These are phyloP conservation scores for Stenotaenia linearis DNA, from an alignment of 2,888 invertebrate species.

Conservation along the genomic window DNA sequence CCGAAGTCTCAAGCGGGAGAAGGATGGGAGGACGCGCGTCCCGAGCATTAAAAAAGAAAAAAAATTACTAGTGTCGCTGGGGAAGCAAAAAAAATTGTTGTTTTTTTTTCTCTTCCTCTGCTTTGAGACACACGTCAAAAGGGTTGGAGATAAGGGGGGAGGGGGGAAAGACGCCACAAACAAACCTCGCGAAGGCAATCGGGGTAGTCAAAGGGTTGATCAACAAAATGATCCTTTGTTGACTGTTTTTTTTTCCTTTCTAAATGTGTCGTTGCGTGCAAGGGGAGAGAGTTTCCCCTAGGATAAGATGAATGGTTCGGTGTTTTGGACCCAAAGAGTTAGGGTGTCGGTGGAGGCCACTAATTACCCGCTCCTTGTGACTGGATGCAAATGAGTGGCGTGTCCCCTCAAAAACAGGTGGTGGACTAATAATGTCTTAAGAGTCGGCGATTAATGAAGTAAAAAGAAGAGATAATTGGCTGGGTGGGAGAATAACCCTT, in stretches of 20 bases:
- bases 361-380: not conserved
- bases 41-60: not conserved
- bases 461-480: slow-evolving; percentile 11
- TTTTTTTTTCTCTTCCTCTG: not conserved
- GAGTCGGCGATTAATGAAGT: slow-evolving; percentile 7
- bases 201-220: not conserved
- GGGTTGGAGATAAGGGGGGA: slow-evolving; percentile 8
- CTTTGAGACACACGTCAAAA: not conserved
- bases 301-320: slow-evolving; percentile 3
- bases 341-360: not conserved
- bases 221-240: slow-evolving; percentile 15
- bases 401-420: slow-evolving; percentile 12
- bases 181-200: not conserved
- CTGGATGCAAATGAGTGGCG: not conserved
- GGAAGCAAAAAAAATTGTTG: not conserved
- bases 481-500: slow-evolving; percentile 7
- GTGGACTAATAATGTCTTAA: slow-evolving; percentile 11
- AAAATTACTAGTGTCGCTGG: not conserved
- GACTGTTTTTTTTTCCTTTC: not conserved
- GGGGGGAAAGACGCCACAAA: not conserved
- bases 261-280: not conserved
- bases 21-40: not conserved
- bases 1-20: slow-evolving; percentile 2
- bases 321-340: slow-evolving; percentile 1
- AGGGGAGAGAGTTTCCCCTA: not conserved